Conservation (phyloP, 2,888 invertebrate genomes). For the Polymixis flavicincta region DNA sequence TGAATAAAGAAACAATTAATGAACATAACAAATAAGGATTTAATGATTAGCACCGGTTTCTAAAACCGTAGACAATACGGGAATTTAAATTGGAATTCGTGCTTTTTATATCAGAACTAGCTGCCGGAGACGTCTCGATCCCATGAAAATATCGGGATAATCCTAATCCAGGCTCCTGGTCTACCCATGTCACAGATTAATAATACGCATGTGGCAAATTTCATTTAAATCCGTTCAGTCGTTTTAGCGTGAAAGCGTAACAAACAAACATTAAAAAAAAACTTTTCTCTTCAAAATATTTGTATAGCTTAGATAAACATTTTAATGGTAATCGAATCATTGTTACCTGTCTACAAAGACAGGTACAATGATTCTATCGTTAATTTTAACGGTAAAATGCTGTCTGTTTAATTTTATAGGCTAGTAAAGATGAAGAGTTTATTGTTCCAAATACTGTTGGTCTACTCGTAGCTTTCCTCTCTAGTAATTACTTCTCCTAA, state of each 20-base stretch:
- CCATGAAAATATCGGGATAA: too few relatives aligned
- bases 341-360: neutral
- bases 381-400: slow-evolving; percentile 4
- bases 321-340: neutral
- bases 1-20: neutral
- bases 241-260: too few relatives aligned
- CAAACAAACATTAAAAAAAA: too few relatives aligned
- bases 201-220: too few relatives aligned
- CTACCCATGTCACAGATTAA: too few relatives aligned
- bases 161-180: too few relatives aligned
- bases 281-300: too few relatives aligned
- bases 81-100: neutral
- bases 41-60: neutral
- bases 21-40: neutral
- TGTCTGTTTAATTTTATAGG: neutral
- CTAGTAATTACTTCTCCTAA: neutral
- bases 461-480: slow-evolving; percentile 9
- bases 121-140: too few relatives aligned
- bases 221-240: too few relatives aligned
- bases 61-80: neutral
- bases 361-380: slow-evolving; percentile 10
- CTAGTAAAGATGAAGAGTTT: slow-evolving; percentile 24
- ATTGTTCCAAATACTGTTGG: neutral
- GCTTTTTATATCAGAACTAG: too few relatives aligned
- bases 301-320: neutral